Percentiles rank a stretch among this genome's conserved stretches.
These are phyloP conservation scores for Heliconius sara DNA, from an alignment of 2,888 invertebrate genomes.

Conservation along the genomic window DNA sequence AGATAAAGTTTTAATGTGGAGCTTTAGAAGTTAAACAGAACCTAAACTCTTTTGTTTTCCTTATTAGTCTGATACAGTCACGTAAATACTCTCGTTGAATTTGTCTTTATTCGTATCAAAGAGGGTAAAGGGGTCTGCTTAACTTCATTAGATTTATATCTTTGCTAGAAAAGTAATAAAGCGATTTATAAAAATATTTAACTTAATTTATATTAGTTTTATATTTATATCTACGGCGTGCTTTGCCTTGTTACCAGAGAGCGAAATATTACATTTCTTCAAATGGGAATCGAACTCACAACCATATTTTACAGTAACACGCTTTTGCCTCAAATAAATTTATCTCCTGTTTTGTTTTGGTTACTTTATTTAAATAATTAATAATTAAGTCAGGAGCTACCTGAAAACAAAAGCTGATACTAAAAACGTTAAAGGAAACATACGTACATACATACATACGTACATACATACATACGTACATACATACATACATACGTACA, in stretches of 20 bases:
- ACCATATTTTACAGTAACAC: too few species aligned
- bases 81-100: not conserved
- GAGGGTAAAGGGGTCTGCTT: not conserved
- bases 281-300: too few species aligned
- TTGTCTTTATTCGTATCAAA: not conserved
- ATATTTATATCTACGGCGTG: too few species aligned
- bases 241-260: too few species aligned
- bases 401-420: too few species aligned
- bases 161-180: not conserved
- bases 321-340: not conserved
- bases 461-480: not conserved
- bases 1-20: conserved; percentile 27
- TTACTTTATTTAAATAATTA: too few species aligned
- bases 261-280: too few species aligned
- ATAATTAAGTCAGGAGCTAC: too few species aligned
- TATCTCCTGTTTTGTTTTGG: not conserved
- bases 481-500: not conserved
- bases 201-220: too few species aligned
- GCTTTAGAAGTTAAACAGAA: conserved; percentile 22
- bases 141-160: not conserved
- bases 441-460: not conserved
- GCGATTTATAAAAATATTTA: too few species aligned
- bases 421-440: too few species aligned
- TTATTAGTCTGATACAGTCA: conserved; percentile 16
- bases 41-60: conserved; percentile 20